These are phyloP conservation scores for human (Homo sapiens) DNA, from an alignment of 2,113 vertebrate genomes.

Conservation along the genomic window DNA sequence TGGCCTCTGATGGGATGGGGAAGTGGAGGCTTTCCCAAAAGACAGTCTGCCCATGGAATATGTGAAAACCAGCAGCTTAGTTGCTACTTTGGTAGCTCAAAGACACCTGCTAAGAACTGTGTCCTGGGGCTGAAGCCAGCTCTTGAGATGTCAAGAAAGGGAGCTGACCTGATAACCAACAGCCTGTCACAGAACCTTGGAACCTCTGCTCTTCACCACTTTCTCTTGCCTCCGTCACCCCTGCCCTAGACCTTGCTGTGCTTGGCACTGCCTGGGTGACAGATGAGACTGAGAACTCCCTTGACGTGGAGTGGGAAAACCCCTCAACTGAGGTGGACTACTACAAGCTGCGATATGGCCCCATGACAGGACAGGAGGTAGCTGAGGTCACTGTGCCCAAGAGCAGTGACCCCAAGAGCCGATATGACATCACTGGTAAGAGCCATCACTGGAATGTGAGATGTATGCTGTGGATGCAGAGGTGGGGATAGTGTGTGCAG, in stretches of 20 bases:
- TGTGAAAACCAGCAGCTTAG: background rate
- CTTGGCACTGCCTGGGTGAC: conserved; percentile 86
- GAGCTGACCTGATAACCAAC: background rate
- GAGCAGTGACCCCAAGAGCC: conserved; percentile 89
- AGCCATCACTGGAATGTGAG: background rate
- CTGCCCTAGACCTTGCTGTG: conserved; percentile 79
- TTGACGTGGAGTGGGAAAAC: conserved; percentile 93
- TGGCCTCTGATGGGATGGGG: background rate
- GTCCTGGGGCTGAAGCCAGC: background rate
- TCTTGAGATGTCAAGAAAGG: background rate
- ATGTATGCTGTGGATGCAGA: background rate
- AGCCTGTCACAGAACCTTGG: background rate
- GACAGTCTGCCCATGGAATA: background rate
- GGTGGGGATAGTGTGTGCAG: background rate
- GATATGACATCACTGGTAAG: conserved; percentile 89
- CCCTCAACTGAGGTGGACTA: conserved; percentile 86
- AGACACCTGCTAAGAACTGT: background rate
- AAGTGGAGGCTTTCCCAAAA: background rate
- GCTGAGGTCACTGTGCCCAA: conserved; percentile 84
- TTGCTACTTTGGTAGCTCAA: background rate
- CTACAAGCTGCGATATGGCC: conserved; percentile 88
- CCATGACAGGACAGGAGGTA: conserved; percentile 82
- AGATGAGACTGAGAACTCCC: conserved; percentile 89
- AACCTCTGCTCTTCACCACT: background rate
- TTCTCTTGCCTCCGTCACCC: background rate